Evolutionary conservation across 2,888 invertebrate species (phyloP).

Genomic region (Antheraea assamensis): DNA sequence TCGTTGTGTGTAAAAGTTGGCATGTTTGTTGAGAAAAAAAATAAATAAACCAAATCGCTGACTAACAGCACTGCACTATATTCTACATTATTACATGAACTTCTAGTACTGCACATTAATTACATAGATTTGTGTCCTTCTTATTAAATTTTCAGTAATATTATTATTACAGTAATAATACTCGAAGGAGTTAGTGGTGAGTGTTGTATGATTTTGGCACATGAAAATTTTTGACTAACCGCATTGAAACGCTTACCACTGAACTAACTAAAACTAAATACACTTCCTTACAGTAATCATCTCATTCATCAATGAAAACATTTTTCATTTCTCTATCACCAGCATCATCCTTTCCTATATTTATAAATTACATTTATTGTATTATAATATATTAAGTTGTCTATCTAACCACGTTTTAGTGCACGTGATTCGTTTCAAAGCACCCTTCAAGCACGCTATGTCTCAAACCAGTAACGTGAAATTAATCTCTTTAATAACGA

Average conservation of each 20-base stretch:
- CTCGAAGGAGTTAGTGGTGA: constrained; percentile 78
- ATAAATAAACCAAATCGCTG: constrained; percentile 56
- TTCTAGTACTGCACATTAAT: constrained; percentile 69
- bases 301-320: constrained; percentile 14
- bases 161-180: constrained; percentile 75
- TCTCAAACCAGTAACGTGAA: background rate
- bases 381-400: background rate
- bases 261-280: constrained; percentile 41
- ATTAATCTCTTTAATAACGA: background rate
- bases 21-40: constrained; percentile 68
- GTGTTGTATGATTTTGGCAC: constrained; percentile 77
- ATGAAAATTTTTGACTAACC: constrained; percentile 65
- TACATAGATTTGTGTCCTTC: constrained; percentile 72
- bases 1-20: constrained; percentile 71
- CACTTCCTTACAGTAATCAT: constrained; percentile 17
- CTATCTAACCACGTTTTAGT: constrained; percentile 13
- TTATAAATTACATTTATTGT: background rate
- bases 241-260: constrained; percentile 52
- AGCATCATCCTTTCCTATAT: constrained; percentile 13
- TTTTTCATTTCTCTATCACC: constrained; percentile 14
- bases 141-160: constrained; percentile 73
- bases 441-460: constrained; percentile 11
- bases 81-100: constrained; percentile 57
- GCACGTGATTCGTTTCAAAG: constrained; percentile 6
- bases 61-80: constrained; percentile 79